These are phyloP conservation scores for Amphipoea lucens DNA, from an alignment of 2,888 invertebrate species.

Conservation along the genomic window DNA sequence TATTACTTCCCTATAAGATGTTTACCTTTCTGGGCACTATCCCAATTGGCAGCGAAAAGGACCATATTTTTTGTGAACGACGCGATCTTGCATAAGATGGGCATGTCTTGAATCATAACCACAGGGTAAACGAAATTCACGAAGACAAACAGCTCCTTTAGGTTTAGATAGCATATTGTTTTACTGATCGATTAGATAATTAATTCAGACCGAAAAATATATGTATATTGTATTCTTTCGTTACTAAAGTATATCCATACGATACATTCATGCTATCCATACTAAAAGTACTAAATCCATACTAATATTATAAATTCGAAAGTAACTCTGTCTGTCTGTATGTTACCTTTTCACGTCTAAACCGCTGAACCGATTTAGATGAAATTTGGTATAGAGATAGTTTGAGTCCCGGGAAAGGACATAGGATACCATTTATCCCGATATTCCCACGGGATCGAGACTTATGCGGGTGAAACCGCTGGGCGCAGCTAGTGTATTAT, in stretches of 20 bases:
- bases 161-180: neutral
- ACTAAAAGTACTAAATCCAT: too few relatives aligned
- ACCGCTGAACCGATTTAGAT: too few relatives aligned
- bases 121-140: neutral
- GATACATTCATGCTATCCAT: neutral
- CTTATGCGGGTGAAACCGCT: too few relatives aligned
- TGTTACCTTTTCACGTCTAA: too few relatives aligned
- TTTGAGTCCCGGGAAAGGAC: too few relatives aligned
- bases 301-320: too few relatives aligned
- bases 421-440: too few relatives aligned
- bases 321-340: neutral
- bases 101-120: conserved; percentile 32
- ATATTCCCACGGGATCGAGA: too few relatives aligned
- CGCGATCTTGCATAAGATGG: neutral
- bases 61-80: neutral
- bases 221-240: neutral
- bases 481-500: too few relatives aligned
- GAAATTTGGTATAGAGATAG: too few relatives aligned
- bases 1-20: conserved; percentile 3
- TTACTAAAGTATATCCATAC: neutral
- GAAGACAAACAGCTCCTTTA: neutral
- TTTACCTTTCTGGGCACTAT: conserved; percentile 39
- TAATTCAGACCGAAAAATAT: neutral
- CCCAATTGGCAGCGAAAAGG: conserved; percentile 49
- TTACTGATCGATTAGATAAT: neutral